Evolutionary conservation across 2,797 vertebrate genomes (phyloP), one percentile per base, ranked within the genome.

Genomic region (Phoebastria nigripes): DNA sequence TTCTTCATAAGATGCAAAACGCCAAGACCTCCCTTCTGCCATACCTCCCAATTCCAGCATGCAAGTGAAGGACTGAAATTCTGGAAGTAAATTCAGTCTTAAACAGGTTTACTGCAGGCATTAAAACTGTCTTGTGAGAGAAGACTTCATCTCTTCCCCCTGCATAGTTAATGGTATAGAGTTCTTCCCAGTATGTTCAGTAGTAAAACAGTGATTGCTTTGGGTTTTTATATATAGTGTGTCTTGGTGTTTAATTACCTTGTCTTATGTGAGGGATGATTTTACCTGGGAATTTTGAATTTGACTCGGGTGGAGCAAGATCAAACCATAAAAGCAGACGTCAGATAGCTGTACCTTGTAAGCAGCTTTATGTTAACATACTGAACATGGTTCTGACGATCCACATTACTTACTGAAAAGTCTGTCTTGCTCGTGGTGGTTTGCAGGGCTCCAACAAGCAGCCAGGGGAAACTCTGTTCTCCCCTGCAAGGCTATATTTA

Each of bases 1-100:
- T 93, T 97, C 89, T 95, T 91, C 54, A 0, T 37, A 29, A 90
- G 76, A 93, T 66, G 28, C 35, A 62, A 78, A 59, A 21, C 21
- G 51, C 56, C 11, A 2, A 1, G 2, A 13, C 19, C 39, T 16
- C 11, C 3, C 33, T 78, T 69, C 42, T 66, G 54, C 77, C 22
- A 3, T 25, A 54, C 37, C 31, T 94, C 79, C 87, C 65, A 26
- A 2, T 72, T 71, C 65, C 46, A 41, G 61, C 35, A 0, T 65
- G 56, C 16, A 15, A 78, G 37, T 7, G n/a, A 74, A 72, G 35
- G 70, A 37, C 55, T 88, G 77, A 55, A 61, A 73, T 90, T 76
- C 61, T 88, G 62, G 25, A 37, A 65, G n/a, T 47, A 28, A 94
- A 76, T 83, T 82, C 49, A 52, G n/a, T n/a, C 65, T 65, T 35